phyloP scores from a whole-genome alignment of 2,797 vertebrate genomes.

The Astyanax mexicanus region DNA sequence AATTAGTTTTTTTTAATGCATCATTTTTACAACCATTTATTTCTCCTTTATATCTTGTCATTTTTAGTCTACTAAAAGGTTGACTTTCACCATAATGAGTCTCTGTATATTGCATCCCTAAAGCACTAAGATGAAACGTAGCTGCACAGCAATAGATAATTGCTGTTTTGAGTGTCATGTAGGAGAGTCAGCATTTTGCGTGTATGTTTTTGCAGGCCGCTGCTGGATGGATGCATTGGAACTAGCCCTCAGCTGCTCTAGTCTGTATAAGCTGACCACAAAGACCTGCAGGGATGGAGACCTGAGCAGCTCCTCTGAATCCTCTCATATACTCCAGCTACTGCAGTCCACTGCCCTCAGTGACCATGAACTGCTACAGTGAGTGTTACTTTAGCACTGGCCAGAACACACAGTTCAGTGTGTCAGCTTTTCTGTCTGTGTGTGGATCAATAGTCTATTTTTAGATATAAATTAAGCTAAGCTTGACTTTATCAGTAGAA shows the following conservation, averaged over 20 bases:
- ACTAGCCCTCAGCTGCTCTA: slow-evolving; percentile 93
- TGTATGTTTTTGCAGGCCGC: slow-evolving; percentile 78
- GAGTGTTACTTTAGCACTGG: slow-evolving; percentile 64
- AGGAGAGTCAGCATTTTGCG: too few relatives aligned
- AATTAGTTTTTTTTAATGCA: too few relatives aligned
- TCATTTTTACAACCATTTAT: too few relatives aligned
- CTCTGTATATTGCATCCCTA: not conserved
- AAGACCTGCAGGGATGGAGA: slow-evolving; percentile 87
- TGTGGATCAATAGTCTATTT: not conserved
- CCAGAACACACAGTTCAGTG: not conserved
- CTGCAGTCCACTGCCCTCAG: slow-evolving; percentile 80
- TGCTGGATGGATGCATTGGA: slow-evolving; percentile 99
- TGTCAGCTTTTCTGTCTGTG: not conserved
- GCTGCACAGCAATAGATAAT: not conserved
- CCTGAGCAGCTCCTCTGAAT: slow-evolving; percentile 81
- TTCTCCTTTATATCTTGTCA: too few relatives aligned
- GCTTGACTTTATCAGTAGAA: too few relatives aligned
- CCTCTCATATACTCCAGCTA: slow-evolving; percentile 86
- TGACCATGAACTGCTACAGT: slow-evolving; percentile 91
- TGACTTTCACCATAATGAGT: too few relatives aligned
- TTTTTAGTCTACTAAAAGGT: too few relatives aligned
- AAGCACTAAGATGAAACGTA: not conserved
- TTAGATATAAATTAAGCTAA: too few relatives aligned
- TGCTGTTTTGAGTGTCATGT: not conserved
- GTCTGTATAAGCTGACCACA: slow-evolving; percentile 87